Evolutionary conservation across 2,797 vertebrate genomes (phyloP), one percentile per base, ranked within the genome.

Genomic region (Cyprinella venusta): DNA sequence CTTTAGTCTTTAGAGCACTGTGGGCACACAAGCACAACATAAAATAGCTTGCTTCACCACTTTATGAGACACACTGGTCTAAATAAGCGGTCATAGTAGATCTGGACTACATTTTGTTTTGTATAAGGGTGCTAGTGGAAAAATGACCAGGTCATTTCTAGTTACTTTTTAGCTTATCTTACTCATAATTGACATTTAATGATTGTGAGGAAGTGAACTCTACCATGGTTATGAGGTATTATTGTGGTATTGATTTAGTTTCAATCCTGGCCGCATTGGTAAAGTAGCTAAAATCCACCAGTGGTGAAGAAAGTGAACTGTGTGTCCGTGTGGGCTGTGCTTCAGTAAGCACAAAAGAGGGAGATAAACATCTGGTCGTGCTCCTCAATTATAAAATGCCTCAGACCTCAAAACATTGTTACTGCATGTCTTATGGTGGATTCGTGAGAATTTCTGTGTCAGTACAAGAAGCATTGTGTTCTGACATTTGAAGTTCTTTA

Each of bases 361-460:
- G 70, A 82, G 74, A 83, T 83, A 69, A 59, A 69, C 38, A 56
- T 68, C 48, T 69, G 64, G 63, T 69, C 1, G 8, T 76, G 63
- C 61, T 82, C 64, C 48, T 56, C 48, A 52, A 40, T 82, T 82
- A 82, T 82, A 82, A 76, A 76, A 45, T 76, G 24, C n/a, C 63
- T 76, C 38, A 36, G 15, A 79, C 64, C 64, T 68, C n/a, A 30
- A 64, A 63, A 79, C 63, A 54, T 54, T 68, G 68, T 77, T 65
- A 68, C 18, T 56, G 12, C 45, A 59, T 30, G 45, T 54, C n/a
- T 74, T 48, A 24, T 76, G 69, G 13, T 81, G 56, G 40, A 63
- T 77, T 72, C 21, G 4, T 81, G 15, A n/a, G n/a, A n/a, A n/a
- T n/a, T 64, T 74, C 48, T 81, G 56, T 63, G 45, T 74, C 59